These are phyloP conservation scores for Hyalella azteca DNA, from an alignment of 2,888 invertebrate genomes.

Conservation along the genomic window DNA sequence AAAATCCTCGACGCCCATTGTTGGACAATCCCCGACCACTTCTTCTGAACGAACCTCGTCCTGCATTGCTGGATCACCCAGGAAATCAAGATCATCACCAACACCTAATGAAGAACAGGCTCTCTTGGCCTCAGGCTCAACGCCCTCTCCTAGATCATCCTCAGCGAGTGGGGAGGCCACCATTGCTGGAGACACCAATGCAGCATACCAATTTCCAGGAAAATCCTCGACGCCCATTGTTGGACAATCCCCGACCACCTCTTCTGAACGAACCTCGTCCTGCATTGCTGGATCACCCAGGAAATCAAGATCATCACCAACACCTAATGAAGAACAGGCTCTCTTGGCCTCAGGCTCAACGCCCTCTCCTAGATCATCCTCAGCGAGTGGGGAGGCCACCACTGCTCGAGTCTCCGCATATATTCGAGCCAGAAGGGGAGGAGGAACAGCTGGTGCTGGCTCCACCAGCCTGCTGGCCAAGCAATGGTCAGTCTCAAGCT, in stretches of 20 bases:
- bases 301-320: background rate
- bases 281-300: background rate
- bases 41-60: background rate
- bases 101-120: background rate
- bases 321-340: background rate
- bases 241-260: background rate
- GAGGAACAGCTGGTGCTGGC: background rate
- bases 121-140: background rate
- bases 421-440: background rate
- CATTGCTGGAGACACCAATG: background rate
- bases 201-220: background rate
- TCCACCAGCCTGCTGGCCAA: slow-evolving; percentile 15
- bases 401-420: background rate
- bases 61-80: background rate
- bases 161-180: background rate
- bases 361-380: background rate
- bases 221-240: background rate
- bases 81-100: background rate
- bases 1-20: background rate
- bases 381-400: background rate
- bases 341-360: background rate
- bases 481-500: background rate
- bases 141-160: background rate
- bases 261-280: background rate
- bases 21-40: background rate